A percentile compares a stretch with the other conserved stretches of the same genome.
Conservation (phyloP, 1,140 invertebrate species). For the Cotesia typhae region DNA sequence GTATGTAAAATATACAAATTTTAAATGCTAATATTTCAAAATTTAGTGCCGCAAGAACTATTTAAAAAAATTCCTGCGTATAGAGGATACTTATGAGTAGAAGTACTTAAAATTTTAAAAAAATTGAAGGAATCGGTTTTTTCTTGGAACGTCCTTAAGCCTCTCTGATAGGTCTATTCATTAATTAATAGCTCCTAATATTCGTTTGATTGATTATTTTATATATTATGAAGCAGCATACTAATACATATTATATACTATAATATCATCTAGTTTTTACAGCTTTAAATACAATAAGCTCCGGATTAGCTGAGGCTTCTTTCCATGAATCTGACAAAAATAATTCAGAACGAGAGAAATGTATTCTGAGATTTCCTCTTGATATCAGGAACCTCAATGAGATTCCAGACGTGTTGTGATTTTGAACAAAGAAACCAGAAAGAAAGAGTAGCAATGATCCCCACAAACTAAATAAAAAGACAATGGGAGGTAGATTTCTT, state of each 20-base stretch:
- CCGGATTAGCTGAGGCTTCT: constrained; percentile 14
- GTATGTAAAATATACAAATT: no score
- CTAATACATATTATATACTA: neutral
- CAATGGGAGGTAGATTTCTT: neutral
- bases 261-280: constrained; percentile 23
- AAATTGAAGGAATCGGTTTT: no score
- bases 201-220: constrained; percentile 12
- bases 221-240: neutral
- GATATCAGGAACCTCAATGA: constrained; percentile 18
- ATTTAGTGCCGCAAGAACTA: no score
- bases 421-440: constrained; percentile 32
- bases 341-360: constrained; percentile 22
- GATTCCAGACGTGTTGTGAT: constrained; percentile 37
- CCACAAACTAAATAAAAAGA: constrained; percentile 2
- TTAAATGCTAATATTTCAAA: no score
- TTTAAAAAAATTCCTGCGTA: no score
- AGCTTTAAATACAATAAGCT: constrained; percentile 24
- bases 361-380: constrained; percentile 11
- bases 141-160: no score
- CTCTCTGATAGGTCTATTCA: neutral
- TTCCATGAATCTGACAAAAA: constrained; percentile 24
- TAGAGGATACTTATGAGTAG: no score
- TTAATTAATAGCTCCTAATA: neutral
- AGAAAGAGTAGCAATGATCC: constrained; percentile 10
- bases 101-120: no score